Evolutionary conservation across 2,888 invertebrate genomes (phyloP).

Genomic region (Rosalia funebris): DNA sequence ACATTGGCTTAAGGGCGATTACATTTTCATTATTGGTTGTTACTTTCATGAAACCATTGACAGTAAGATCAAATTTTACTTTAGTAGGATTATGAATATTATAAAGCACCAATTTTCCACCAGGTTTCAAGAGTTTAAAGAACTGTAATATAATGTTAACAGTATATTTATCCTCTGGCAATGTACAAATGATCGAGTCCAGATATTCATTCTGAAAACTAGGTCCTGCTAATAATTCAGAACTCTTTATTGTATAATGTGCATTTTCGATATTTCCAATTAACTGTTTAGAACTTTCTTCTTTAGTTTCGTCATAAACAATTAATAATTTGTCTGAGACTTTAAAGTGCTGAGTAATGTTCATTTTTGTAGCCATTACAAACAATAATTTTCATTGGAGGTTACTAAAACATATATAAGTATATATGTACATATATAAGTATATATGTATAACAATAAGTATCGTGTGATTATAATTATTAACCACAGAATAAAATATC

Average conservation of each 20-base stretch:
- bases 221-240: conserved; percentile 5
- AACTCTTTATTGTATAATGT: no score
- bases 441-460: background rate
- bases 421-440: background rate
- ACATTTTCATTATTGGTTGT: conserved; percentile 45
- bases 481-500: no score
- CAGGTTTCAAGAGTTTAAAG: conserved; percentile 47
- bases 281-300: conserved; percentile 24
- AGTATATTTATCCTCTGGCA: conserved; percentile 7
- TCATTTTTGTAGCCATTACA: background rate
- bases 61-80: conserved; percentile 55
- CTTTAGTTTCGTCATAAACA: conserved; percentile 23
- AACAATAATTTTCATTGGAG: no score
- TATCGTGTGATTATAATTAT: no score
- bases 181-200: conserved; percentile 12
- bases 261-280: conserved; percentile 26
- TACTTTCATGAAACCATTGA: conserved; percentile 57
- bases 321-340: conserved; percentile 30
- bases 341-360: conserved; percentile 8
- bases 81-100: conserved; percentile 38
- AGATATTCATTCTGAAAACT: conserved; percentile 16
- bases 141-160: conserved; percentile 17
- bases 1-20: conserved; percentile 73
- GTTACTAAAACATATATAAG: background rate
- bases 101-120: conserved; percentile 48